Evolutionary conservation across 2,797 vertebrate species (phyloP).

Genomic region (Ctenosaura bakeri): DNA sequence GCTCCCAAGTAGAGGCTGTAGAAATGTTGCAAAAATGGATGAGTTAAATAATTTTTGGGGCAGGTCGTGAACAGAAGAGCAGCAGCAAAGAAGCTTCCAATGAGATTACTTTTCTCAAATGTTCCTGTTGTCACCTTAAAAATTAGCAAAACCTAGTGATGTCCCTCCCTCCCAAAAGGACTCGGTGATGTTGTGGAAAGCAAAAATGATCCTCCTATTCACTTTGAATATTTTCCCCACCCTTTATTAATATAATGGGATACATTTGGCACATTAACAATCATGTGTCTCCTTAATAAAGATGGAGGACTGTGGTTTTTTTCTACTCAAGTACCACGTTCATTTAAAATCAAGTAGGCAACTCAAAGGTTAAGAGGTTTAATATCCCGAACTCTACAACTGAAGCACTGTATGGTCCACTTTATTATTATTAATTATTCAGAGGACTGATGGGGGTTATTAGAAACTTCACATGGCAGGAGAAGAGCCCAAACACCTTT

Average conservation of each 20-base stretch:
- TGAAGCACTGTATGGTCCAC: constrained; percentile 70
- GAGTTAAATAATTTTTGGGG: constrained; percentile 45
- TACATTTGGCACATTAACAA: constrained; percentile 62
- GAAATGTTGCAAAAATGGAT: constrained; percentile 38
- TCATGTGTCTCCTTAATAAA: constrained; percentile 73
- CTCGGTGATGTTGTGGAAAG: constrained; percentile 59
- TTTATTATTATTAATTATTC: constrained; percentile 77
- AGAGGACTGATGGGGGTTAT: constrained; percentile 53
- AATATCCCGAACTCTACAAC: constrained; percentile 74
- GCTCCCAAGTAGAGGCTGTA: background rate
- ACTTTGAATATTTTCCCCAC: constrained; percentile 73
- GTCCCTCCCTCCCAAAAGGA: too few species aligned
- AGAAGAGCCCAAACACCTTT: constrained; percentile 57
- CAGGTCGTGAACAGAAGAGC: constrained; percentile 50
- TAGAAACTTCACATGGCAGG: constrained; percentile 64
- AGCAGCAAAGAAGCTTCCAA: constrained; percentile 42
- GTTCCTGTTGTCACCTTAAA: constrained; percentile 68
- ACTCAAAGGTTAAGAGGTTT: constrained; percentile 80
- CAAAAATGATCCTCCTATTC: constrained; percentile 65
- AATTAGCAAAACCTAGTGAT: constrained; percentile 66
- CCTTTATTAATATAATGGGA: constrained; percentile 75
- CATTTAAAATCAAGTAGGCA: constrained; percentile 78
- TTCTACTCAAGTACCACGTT: constrained; percentile 73
- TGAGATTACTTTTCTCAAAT: constrained; percentile 64
- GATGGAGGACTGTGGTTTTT: constrained; percentile 68